phyloP scores from a whole-genome alignment of 2,888 invertebrate genomes.

The Ophraella communa region DNA sequence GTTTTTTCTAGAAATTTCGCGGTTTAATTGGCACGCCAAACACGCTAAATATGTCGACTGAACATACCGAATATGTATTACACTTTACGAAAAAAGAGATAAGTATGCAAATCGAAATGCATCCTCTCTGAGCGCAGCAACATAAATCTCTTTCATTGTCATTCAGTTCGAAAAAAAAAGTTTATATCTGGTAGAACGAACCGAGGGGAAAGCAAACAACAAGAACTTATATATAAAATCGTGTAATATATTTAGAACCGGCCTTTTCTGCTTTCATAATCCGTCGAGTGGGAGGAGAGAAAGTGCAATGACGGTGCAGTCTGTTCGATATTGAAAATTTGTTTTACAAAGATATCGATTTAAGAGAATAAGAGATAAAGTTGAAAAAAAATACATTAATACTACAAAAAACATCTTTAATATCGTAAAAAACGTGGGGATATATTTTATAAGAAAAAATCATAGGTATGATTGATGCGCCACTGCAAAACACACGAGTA shows the following conservation, averaged over 20 bases:
- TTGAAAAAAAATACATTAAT: neutral
- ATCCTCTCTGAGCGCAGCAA: conserved; percentile 7
- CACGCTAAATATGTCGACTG: neutral
- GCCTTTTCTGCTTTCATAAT: conserved; percentile 33
- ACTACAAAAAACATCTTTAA: no score
- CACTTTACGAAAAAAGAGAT: conserved; percentile 8
- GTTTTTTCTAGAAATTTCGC: neutral
- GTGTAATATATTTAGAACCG: conserved; percentile 21
- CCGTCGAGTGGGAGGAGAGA: conserved; percentile 24
- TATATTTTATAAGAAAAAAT: no score
- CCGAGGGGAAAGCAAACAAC: conserved; percentile 7
- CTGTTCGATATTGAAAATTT: neutral
- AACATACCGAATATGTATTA: neutral
- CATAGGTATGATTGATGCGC: no score
- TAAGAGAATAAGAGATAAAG: neutral
- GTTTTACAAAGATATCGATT: neutral
- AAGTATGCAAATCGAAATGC: conserved; percentile 21
- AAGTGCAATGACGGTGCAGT: conserved; percentile 5
- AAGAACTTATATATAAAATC: conserved; percentile 18
- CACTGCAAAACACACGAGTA: conserved; percentile 6
- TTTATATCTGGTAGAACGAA: conserved; percentile 10
- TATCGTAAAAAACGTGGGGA: no score
- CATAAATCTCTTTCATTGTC: conserved; percentile 23
- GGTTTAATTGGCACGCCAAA: neutral
- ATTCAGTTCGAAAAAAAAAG: conserved; percentile 12